Percentiles rank a stretch among this genome's conserved stretches.
Conservation (phyloP, 2,888 invertebrate species). For the Ypsolopha sequella region DNA sequence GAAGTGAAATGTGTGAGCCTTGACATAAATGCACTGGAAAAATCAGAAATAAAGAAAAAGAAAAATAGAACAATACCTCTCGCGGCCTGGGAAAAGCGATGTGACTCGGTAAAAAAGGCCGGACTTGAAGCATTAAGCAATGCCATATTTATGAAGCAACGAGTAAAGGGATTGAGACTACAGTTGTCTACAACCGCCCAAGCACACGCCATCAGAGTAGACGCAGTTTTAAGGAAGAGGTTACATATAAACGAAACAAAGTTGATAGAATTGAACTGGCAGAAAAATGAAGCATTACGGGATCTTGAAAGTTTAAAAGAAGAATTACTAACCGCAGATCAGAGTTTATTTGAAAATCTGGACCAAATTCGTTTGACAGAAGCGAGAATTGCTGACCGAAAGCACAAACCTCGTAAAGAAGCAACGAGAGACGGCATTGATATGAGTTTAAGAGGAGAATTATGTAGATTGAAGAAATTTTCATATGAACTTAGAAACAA, state of each 20-base stretch:
- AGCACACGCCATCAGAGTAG: conserved; percentile 78
- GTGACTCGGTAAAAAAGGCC: no score
- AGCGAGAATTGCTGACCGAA: conserved; percentile 78
- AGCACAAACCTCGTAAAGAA: conserved; percentile 75
- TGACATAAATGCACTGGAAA: conserved; percentile 11
- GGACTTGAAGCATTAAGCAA: no score
- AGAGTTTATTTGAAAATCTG: conserved; percentile 75
- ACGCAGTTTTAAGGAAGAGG: conserved; percentile 80
- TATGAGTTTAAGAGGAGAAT: conserved; percentile 73
- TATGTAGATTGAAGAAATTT: conserved; percentile 69
- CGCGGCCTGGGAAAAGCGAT: no score
- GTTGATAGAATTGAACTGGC: conserved; percentile 84
- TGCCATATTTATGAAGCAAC: no score
- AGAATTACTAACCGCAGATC: conserved; percentile 77
- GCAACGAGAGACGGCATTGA: conserved; percentile 75
- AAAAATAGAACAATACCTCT: conserved; percentile 11
- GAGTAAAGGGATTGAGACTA: conserved; percentile 68
- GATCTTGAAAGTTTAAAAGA: conserved; percentile 79
- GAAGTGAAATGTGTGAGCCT: conserved; percentile 35
- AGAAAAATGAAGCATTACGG: conserved; percentile 74
- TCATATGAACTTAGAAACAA: conserved; percentile 68
- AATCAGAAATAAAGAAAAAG: conserved; percentile 29
- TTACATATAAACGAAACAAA: conserved; percentile 81
- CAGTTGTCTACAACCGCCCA: conserved; percentile 78
- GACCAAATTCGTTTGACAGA: conserved; percentile 78